Evolutionary conservation across 2,797 vertebrate genomes (phyloP), one percentile per base, ranked within the genome.

Genomic region (Syngnathus rostellatus): DNA sequence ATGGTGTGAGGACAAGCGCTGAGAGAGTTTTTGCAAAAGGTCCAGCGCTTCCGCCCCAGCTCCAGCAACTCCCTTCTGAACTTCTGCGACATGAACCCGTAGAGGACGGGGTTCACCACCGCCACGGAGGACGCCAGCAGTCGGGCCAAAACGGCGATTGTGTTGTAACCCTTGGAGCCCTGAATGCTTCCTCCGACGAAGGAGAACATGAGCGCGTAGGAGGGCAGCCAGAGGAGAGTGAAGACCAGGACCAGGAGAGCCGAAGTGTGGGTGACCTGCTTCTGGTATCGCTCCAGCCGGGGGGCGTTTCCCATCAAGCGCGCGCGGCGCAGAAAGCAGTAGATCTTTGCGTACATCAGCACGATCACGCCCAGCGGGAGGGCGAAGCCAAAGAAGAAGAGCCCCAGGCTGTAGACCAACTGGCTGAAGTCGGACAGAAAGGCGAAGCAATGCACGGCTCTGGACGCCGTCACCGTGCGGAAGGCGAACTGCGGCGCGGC

Each of bases 191-290:
- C 71, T 25, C 82, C 83, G 0, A 90, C 74, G 55, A 87, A 83
- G 65, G 83, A 81, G 82, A 92, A 91, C 91, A 93, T 92, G 62
- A 92, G 81, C 4, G 65, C 73, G 7, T 93, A 92, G 59, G 92
- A 89, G 40, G 91, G 92, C 70, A 92, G 78, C 92, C 92, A 92
- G 73, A 91, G 89, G 37, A 91, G 39, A 6, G 90, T 91, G 69
- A 93, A 93, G 54, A 90, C 78, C 37, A 90, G 51, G 12, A 93
- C 92, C 64, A 93, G 81, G 51, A 92, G 80, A 12, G 90, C 88
- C 3, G 88, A 89, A 0, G 90, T 92, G 70, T 88, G 88, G 17
- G 90, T 92, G 67, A 93, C 90, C 79, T 91, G 89, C 8, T 77
- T 83, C 76, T 93, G 92, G 72, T 93, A 91, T 69, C 87, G 88